Conservation (phyloP, 2,888 invertebrate genomes). For the Microplitis manilae region DNA sequence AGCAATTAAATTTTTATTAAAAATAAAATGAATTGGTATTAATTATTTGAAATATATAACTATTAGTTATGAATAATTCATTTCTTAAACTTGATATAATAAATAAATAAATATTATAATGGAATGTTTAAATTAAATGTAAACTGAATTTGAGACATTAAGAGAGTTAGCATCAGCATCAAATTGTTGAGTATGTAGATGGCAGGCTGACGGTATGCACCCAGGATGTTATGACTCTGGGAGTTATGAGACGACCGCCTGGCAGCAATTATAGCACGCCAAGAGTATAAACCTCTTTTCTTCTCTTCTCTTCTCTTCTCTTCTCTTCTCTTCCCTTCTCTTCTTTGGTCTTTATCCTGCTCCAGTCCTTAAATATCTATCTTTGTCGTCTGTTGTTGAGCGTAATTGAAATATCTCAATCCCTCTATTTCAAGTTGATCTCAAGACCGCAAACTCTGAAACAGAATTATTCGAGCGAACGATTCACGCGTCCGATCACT, state of each 20-base stretch:
- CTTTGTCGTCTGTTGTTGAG: slow-evolving; percentile 42
- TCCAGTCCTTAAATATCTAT: not conserved
- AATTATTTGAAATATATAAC: not conserved
- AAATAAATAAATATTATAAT: slow-evolving; percentile 2
- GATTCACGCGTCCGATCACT: slow-evolving; percentile 46
- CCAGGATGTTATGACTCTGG: slow-evolving; percentile 50
- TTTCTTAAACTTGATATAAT: not conserved
- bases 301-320: not conserved
- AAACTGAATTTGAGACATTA: slow-evolving; percentile 23
- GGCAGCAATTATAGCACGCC: slow-evolving; percentile 55
- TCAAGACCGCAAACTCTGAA: slow-evolving; percentile 62
- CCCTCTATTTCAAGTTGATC: slow-evolving; percentile 56
- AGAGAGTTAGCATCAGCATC: slow-evolving; percentile 19
- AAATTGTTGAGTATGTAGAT: slow-evolving; percentile 44
- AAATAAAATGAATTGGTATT: not conserved
- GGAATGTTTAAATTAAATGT: slow-evolving; percentile 2
- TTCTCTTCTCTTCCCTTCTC: slow-evolving; percentile 19
- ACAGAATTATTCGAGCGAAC: slow-evolving; percentile 55
- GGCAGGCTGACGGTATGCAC: slow-evolving; percentile 45
- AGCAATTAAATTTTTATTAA: not conserved
- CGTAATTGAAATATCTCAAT: slow-evolving; percentile 67
- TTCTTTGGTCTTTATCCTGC: no score
- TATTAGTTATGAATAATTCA: not conserved
- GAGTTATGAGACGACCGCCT: slow-evolving; percentile 54
- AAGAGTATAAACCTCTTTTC: slow-evolving; percentile 19